A percentile compares a stretch with the other conserved stretches of the same genome.
Evolutionary conservation across 2,888 invertebrate genomes (phyloP).

Genomic region (Coelopa pilipes): DNA sequence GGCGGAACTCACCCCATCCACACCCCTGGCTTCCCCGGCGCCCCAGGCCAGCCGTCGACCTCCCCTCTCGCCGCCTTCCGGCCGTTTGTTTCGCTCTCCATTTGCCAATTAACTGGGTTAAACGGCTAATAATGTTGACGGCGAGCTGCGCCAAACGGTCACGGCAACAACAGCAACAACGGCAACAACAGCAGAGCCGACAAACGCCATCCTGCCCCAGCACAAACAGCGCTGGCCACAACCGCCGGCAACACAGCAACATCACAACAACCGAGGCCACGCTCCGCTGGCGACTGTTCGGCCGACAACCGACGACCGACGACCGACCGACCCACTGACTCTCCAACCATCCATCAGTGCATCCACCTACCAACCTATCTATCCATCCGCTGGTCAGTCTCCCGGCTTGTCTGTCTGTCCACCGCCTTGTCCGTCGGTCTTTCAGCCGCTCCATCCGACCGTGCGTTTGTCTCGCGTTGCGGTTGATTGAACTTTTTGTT

Average conservation of each 20-base stretch:
- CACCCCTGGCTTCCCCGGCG: not conserved
- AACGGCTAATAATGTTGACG: constrained; percentile 12
- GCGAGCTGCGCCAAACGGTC: not conserved
- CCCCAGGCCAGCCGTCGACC: not conserved
- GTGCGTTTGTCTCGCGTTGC: not conserved
- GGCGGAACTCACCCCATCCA: too few species aligned
- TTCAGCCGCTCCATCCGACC: not conserved
- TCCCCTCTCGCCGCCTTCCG: not conserved
- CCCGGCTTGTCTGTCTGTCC: not conserved
- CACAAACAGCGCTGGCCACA: too few species aligned
- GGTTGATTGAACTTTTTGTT: constrained; percentile 32
- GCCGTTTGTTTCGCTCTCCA: not conserved
- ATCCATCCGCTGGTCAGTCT: not conserved
- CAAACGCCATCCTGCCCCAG: too few species aligned
- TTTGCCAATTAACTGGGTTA: constrained; percentile 21
- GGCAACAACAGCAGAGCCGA: not conserved
- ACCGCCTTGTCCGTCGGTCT: constrained; percentile 1
- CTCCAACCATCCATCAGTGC: not conserved
- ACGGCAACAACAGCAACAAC: not conserved
- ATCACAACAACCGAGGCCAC: not conserved
- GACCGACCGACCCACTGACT: not conserved
- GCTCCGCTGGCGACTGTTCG: not conserved
- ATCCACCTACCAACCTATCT: not conserved
- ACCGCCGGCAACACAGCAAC: not conserved
- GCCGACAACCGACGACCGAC: not conserved